These are phyloP conservation scores for Forbesichthys papilliferus DNA, from an alignment of 2,113 vertebrate species.

Conservation along the genomic window DNA sequence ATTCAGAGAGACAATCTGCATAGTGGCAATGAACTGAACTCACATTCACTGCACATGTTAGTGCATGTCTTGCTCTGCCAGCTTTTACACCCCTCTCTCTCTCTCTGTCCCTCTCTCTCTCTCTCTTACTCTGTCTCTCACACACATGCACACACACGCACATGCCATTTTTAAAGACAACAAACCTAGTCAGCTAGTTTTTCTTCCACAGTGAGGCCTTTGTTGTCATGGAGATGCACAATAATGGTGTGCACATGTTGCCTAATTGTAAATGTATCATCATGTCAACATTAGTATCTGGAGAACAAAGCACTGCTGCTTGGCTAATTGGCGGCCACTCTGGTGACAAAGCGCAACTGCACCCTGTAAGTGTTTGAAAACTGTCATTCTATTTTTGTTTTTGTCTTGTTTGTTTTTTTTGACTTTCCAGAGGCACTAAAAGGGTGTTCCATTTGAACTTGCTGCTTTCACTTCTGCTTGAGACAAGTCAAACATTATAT, in stretches of 20 bases:
- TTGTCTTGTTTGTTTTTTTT: too few relatives aligned
- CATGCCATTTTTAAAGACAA: conserved; percentile 6
- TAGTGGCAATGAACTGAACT: conserved; percentile 3
- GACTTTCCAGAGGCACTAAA: too few relatives aligned
- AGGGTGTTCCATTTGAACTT: too few relatives aligned
- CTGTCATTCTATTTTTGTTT: too few relatives aligned
- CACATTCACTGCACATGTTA: background rate
- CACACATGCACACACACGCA: background rate
- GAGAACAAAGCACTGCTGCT: background rate
- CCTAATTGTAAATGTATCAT: background rate
- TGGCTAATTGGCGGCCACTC: background rate
- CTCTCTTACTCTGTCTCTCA: background rate
- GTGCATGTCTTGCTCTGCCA: background rate
- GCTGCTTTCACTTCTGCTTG: too few relatives aligned
- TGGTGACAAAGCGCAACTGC: too few relatives aligned
- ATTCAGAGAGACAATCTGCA: conserved; percentile 8
- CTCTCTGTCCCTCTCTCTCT: background rate
- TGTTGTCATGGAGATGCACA: background rate
- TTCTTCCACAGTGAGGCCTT: conserved; percentile 1
- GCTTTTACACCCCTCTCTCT: background rate
- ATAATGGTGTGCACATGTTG: conserved; percentile 1
- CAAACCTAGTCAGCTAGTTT: background rate
- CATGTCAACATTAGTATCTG: background rate
- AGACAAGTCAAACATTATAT: too few relatives aligned
- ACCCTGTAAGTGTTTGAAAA: too few relatives aligned